phyloP scores from a whole-genome alignment of 2,797 vertebrate species.

The Acrossocheilus wenchowensis region DNA sequence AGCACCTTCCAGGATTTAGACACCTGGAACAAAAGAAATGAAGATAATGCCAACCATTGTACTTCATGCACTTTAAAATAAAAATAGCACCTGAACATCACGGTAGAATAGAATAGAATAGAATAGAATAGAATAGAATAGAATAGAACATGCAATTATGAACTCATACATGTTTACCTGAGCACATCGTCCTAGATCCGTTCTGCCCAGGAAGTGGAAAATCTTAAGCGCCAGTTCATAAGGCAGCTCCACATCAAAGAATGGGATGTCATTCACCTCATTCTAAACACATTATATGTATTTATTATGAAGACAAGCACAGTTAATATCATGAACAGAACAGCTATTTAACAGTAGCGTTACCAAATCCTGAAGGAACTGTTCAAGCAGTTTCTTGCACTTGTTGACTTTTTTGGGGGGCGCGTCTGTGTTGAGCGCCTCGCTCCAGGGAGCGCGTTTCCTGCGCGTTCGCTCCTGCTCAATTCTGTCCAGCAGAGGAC shows the following conservation, averaged over 20 bases:
- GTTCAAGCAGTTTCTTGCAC: constrained; percentile 74
- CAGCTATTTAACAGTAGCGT: neutral
- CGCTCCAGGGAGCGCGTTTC: constrained; percentile 65
- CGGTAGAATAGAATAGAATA: neutral
- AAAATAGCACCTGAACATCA: neutral
- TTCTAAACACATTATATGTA: constrained; percentile 78
- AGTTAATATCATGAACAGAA: neutral
- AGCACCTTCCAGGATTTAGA: constrained; percentile 91
- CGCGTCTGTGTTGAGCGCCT: constrained; percentile 47
- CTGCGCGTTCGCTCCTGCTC: constrained; percentile 73
- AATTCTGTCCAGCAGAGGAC: constrained; percentile 75
- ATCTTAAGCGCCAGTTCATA: constrained; percentile 95
- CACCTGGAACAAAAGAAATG: constrained; percentile 78
- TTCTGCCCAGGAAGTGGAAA: constrained; percentile 85
- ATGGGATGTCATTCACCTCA: constrained; percentile 95
- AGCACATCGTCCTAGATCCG: constrained; percentile 90
- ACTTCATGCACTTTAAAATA: neutral
- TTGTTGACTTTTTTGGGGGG: constrained; percentile 62
- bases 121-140: neutral
- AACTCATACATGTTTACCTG: constrained; percentile 80
- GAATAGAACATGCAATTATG: no score
- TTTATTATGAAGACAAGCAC: neutral
- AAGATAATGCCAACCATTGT: neutral
- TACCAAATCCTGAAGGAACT: constrained; percentile 82
- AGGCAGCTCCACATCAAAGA: constrained; percentile 92